phyloP scores from a whole-genome alignment of 2,113 vertebrate species.

The Neodon shergylaensis region DNA sequence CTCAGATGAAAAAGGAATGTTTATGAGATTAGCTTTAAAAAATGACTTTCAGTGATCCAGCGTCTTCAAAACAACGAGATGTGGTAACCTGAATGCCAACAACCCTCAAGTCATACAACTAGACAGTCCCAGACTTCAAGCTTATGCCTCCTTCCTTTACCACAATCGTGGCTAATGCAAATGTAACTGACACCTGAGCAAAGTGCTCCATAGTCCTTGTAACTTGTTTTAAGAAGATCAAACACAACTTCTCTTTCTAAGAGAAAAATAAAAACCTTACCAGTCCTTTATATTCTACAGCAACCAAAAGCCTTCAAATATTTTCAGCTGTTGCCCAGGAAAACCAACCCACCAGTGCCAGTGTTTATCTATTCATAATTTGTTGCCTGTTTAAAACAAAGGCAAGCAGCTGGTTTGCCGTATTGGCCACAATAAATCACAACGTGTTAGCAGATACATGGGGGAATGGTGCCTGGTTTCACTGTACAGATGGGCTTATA shows the following conservation, averaged over 20 bases:
- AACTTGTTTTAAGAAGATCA: slow-evolving; percentile 12
- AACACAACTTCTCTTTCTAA: neutral
- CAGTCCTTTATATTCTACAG: slow-evolving; percentile 45
- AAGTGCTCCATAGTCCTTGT: neutral
- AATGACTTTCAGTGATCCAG: neutral
- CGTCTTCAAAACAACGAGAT: neutral
- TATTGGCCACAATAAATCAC: slow-evolving; percentile 81
- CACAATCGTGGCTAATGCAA: neutral
- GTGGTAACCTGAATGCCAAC: no score
- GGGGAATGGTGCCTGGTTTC: slow-evolving; percentile 77
- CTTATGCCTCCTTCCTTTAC: neutral
- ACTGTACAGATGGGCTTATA: slow-evolving; percentile 84
- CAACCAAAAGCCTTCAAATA: slow-evolving; percentile 69
- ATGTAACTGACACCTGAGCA: neutral
- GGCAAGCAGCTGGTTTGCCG: slow-evolving; percentile 82
- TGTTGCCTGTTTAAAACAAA: slow-evolving; percentile 65
- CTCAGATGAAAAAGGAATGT: neutral
- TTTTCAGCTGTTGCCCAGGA: slow-evolving; percentile 70
- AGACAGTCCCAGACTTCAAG: neutral
- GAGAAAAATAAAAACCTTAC: neutral
- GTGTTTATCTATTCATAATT: slow-evolving; percentile 76
- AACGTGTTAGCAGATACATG: slow-evolving; percentile 81
- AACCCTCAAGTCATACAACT: neutral
- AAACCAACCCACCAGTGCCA: slow-evolving; percentile 73
- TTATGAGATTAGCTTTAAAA: neutral